Evolutionary conservation across 2,113 vertebrate species (phyloP).

Genomic region (Halcyon malimbica): DNA sequence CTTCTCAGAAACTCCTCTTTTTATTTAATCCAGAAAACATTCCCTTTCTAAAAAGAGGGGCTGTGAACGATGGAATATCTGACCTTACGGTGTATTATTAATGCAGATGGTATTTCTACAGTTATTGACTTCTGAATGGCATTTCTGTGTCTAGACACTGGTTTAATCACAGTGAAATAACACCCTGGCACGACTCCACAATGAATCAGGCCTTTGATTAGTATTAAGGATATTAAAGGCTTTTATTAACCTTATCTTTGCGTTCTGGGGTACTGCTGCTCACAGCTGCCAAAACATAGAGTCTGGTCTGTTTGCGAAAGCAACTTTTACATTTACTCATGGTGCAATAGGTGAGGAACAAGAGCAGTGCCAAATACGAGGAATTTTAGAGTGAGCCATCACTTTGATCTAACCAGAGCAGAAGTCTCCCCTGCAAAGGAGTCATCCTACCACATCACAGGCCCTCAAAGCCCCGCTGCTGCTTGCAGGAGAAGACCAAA

Average conservation of each 20-base stretch:
- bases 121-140: slow-evolving; percentile 37
- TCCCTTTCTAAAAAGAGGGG: background rate
- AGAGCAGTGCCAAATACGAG: accelerated
- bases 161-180: slow-evolving; percentile 54
- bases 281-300: background rate
- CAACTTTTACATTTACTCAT: background rate
- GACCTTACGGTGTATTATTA: slow-evolving; percentile 7
- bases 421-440: background rate
- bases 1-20: background rate
- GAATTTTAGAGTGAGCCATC: background rate
- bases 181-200: slow-evolving; percentile 6
- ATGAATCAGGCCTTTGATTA: slow-evolving; percentile 36
- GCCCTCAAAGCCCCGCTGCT: background rate
- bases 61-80: background rate
- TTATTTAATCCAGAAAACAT: background rate
- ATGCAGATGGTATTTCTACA: slow-evolving; percentile 38
- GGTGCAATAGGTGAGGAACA: background rate
- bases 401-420: background rate
- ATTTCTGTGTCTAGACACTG: slow-evolving; percentile 55
- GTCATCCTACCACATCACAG: background rate
- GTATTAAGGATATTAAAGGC: slow-evolving; percentile 52
- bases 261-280: background rate
- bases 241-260: slow-evolving; percentile 16
- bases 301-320: background rate
- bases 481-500: background rate